A percentile compares a stretch with the other conserved stretches of the same genome.
These are phyloP conservation scores for Escarpia spicata DNA, from an alignment of 2,888 invertebrate species.

Conservation along the genomic window DNA sequence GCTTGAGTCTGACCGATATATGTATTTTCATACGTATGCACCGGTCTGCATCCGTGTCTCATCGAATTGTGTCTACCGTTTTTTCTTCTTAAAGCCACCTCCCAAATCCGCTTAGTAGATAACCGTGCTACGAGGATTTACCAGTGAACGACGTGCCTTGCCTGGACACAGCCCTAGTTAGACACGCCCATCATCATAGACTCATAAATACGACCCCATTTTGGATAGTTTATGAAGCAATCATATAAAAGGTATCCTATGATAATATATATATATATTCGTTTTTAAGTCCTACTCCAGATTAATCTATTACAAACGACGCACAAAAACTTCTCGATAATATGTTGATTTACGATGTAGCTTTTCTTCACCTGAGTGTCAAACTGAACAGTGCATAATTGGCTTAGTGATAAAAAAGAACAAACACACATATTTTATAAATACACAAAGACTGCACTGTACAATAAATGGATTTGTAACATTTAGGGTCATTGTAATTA, in stretches of 20 bases:
- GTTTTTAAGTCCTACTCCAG: not conserved
- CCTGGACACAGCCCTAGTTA: not conserved
- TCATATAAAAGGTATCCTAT: not conserved
- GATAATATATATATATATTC: not conserved
- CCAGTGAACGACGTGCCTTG: not conserved
- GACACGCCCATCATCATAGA: not conserved
- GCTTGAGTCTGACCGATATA: no score
- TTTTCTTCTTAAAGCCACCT: no score
- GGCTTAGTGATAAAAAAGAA: not conserved
- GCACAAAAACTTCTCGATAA: not conserved
- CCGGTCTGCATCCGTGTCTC: no score
- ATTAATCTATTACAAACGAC: constrained; percentile 9
- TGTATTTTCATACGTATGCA: no score
- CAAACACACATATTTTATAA: not conserved
- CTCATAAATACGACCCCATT: not conserved
- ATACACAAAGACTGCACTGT: not conserved
- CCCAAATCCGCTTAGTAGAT: not conserved
- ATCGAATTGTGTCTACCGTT: no score
- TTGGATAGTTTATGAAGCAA: constrained; percentile 1
- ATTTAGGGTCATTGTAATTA: not conserved
- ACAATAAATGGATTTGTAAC: not conserved
- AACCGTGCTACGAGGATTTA: not conserved
- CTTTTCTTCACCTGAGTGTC: not conserved
- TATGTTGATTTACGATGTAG: not conserved
- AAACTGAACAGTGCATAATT: not conserved